Evolutionary conservation across 1,140 invertebrate genomes (phyloP).

Genomic region (Zaprionus davidi): DNA sequence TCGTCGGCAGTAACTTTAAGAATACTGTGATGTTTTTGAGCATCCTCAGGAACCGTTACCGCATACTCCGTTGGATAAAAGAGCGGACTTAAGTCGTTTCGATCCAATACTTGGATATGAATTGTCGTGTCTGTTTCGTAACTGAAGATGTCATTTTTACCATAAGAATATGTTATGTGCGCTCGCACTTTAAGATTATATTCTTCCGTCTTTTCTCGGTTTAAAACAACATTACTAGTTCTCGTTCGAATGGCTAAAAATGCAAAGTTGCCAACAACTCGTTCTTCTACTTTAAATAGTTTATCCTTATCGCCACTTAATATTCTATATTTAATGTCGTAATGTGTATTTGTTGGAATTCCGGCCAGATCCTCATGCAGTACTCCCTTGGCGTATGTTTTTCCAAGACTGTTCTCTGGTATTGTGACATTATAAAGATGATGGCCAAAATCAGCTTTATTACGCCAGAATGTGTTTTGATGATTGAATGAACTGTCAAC

Average conservation of each 20-base stretch:
- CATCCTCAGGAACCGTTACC: conserved; percentile 94
- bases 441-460: conserved; percentile 87
- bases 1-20: conserved; percentile 94
- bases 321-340: conserved; percentile 92
- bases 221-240: conserved; percentile 93
- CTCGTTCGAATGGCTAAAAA: conserved; percentile 95
- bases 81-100: conserved; percentile 95
- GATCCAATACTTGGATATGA: conserved; percentile 92
- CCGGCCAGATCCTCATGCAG: conserved; percentile 86
- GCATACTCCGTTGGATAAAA: conserved; percentile 95
- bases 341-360: conserved; percentile 84
- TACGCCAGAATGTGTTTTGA: conserved; percentile 25
- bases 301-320: conserved; percentile 93
- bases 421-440: conserved; percentile 94
- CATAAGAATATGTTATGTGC: conserved; percentile 75
- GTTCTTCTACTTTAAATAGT: conserved; percentile 96
- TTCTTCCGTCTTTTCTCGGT: conserved; percentile 94
- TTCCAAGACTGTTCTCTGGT: conserved; percentile 95
- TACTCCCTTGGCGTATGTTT: conserved; percentile 89
- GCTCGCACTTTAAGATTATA: conserved; percentile 94
- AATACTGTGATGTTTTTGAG: conserved; percentile 91
- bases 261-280: conserved; percentile 95
- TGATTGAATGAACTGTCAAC: conserved; percentile 21
- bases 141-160: conserved; percentile 86
- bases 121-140: conserved; percentile 91